phyloP scores from a whole-genome alignment of 2,888 invertebrate species.

The Drosophila nigritarsus region DNA sequence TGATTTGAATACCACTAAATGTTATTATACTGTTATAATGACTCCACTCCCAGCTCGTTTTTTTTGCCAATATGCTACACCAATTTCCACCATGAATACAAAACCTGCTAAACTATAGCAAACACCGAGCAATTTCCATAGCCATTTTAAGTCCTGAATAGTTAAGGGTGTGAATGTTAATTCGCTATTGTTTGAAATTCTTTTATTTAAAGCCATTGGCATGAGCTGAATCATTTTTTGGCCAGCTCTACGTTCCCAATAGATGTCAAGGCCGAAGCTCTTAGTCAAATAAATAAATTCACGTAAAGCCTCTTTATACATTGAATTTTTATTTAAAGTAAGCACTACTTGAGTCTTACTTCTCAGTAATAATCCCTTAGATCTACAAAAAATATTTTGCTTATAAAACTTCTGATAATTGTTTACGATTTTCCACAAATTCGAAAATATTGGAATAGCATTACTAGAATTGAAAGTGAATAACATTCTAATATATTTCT shows the following conservation, averaged over 20 bases:
- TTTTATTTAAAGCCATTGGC: background rate
- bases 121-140: constrained; percentile 13
- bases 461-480: constrained; percentile 8
- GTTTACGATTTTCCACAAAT: background rate
- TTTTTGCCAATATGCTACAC: background rate
- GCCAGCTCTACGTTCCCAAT: constrained; percentile 1
- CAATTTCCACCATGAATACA: constrained; percentile 19
- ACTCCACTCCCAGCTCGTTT: background rate
- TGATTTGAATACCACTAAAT: background rate
- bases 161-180: background rate
- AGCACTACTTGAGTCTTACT: rapidly evolving
- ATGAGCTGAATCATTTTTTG: background rate
- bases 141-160: constrained; percentile 6
- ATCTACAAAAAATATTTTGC: constrained; percentile 1
- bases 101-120: constrained; percentile 1
- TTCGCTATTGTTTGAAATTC: too few species aligned
- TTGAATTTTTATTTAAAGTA: constrained; percentile 12
- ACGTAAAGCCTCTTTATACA: constrained; percentile 12
- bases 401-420: constrained; percentile 8
- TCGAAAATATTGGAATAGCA: background rate
- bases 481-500: background rate
- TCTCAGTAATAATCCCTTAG: background rate
- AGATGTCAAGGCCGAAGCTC: background rate
- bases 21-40: background rate
- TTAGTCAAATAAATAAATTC: background rate